Evolutionary conservation across 30 jellyfish, hydroid and myxozoan species (phyloP), one percentile per base, ranked within the genome.

Genomic region (Rhopilema esculentum): DNA sequence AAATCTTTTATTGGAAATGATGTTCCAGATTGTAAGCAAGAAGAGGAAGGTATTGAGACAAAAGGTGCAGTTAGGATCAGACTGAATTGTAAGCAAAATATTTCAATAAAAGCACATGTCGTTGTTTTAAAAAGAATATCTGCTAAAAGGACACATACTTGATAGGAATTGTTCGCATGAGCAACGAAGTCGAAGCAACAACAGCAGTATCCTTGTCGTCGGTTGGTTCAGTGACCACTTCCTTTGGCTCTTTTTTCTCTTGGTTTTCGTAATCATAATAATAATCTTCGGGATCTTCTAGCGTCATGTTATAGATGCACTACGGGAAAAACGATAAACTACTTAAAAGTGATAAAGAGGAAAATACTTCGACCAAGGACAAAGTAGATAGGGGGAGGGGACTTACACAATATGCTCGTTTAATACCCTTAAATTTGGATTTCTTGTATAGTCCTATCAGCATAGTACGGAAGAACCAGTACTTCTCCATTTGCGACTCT

Each of bases 301-400:
- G 83, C 8, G 98, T 76, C 87, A 94, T 65, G 48, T 86, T 94
- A 68, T 94, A 89, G 50, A 94, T 94, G 62, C 98, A 94, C 98
- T 94, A 69, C 32, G 77, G 76, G 52, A 0, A 27, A 69, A 69
- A 69, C n/a, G 62, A n/a, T n/a, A n/a, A n/a, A n/a, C n/a, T n/a
- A n/a, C n/a, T n/a, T n/a, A n/a, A 73, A 53, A 29, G 0, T 75
- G 1, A 4, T 25, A 6, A n/a, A 75, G 40, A 28, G 40, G 49
- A 21, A 18, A 18, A 1, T 33, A 7, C n/a, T n/a, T n/a, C n/a
- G n/a, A n/a, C n/a, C n/a, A n/a, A n/a, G n/a, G n/a, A n/a, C n/a
- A n/a, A n/a, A n/a, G n/a, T n/a, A n/a, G n/a, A n/a, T n/a, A n/a
- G n/a, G n/a, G n/a, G n/a, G n/a, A n/a, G n/a, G n/a, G n/a, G n/a